Base-by-base conservation (phyloP, 2,797 vertebrate genomes). In the Tauraco hartlaubi region DNA sequence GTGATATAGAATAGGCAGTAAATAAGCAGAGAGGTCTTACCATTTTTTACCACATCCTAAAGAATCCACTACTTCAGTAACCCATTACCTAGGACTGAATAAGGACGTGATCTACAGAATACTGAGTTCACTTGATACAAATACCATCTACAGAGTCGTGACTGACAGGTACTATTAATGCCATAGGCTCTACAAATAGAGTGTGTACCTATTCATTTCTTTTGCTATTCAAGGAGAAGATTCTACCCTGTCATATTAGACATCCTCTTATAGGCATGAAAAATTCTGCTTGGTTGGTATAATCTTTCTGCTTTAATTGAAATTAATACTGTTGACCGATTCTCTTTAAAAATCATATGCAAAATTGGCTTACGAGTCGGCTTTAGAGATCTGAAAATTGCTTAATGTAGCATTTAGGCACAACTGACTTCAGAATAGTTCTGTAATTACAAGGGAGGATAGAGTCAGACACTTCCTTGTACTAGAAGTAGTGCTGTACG, bases 301-400 rank as follows among this genome's bases (percentile, higher is more conserved):
- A 77, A 92, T 92, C 68, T 80, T 74, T 76, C n/a, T 71, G 26
- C 46, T 81, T 81, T 93, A 85, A 88, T 75, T 94, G 63, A 86
- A 93, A 81, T 90, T 94, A 96, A 96, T 84, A 72, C 73, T 72
- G 43, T 95, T 78, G 76, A 94, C 62, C 0, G 5, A 77, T 75
- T 95, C 58, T 64, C 55, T 81, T 90, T 56, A 77, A 85, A 92
- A 85, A 58, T 75, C 28, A 16, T 39, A 64, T 58, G 46, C 22
- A 52, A 84, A 90, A 86, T 90, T 90, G 76, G 69, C 69, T 86
- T 86, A 54, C 1, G 1, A 90, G 39, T 56, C 80, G 92, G 52
- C 28, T 93, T 75, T 86, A 58, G 85, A 85, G 59, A 85, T 89
- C 59, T 94, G 75, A 93, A 95, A 95, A 95, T 78, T 88, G 69